These are phyloP conservation scores for Drosophila hawaiiensis DNA, from an alignment of 2,888 invertebrate genomes.

Conservation along the genomic window DNA sequence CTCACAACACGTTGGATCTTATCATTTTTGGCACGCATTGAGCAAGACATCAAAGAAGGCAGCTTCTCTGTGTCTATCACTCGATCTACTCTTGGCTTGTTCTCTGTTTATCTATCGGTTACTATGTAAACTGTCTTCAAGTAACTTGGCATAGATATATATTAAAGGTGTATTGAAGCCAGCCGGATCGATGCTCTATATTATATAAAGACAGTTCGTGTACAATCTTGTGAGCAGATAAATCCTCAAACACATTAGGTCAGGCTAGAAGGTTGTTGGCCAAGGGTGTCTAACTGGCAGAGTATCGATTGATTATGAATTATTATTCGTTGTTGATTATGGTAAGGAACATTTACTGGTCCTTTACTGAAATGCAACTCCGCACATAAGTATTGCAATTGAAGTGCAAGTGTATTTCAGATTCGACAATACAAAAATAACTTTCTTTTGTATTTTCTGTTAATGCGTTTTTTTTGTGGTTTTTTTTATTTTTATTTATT, in stretches of 20 bases:
- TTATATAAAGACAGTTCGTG: background rate
- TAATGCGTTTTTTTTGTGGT: conserved; percentile 7
- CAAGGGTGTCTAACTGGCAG: too few species aligned
- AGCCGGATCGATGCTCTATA: background rate
- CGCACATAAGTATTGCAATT: background rate
- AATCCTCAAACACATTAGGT: background rate
- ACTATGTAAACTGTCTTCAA: background rate
- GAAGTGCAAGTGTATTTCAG: conserved; percentile 8
- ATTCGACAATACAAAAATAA: background rate
- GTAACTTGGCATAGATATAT: background rate
- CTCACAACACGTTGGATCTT: background rate
- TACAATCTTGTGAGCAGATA: background rate
- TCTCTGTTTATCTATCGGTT: background rate
- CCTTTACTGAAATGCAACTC: background rate
- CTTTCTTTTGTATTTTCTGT: conserved; percentile 8
- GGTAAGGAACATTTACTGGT: background rate
- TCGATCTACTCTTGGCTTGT: background rate
- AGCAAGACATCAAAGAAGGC: background rate
- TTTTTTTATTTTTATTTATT: conserved; percentile 16
- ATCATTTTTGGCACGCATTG: conserved; percentile 3
- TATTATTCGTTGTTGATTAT: background rate
- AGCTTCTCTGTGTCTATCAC: background rate
- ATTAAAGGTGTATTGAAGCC: background rate
- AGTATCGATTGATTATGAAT: background rate
- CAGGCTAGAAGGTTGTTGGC: too few species aligned